A percentile compares a stretch with the other conserved stretches of the same genome.
Conservation (phyloP, 2,797 vertebrate genomes). For the Gadopsis bispinosus region DNA sequence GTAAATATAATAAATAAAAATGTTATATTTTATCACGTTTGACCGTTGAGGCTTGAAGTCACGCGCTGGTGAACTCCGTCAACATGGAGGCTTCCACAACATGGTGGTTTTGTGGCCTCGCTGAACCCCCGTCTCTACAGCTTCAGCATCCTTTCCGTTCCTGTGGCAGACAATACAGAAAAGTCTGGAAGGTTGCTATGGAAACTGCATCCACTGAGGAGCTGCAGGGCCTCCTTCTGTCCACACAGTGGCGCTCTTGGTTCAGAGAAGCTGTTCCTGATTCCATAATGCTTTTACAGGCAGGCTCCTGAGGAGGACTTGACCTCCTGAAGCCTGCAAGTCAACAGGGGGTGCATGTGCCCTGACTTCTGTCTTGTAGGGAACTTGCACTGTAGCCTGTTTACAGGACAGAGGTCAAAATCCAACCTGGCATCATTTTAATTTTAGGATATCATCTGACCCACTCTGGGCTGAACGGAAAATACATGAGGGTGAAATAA, state of each 20-base stretch:
- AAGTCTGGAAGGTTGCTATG: conserved; percentile 92
- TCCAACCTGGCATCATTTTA: neutral
- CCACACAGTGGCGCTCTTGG: conserved; percentile 79
- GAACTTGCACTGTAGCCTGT: neutral
- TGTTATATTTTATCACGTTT: neutral
- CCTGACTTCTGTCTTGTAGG: neutral
- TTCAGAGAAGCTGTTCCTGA: conserved; percentile 61
- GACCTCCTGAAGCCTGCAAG: neutral
- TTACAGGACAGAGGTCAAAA: neutral
- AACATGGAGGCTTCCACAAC: conserved; percentile 72
- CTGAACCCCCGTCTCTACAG: conserved; percentile 17
- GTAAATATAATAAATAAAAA: neutral
- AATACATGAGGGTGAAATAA: conserved; percentile 25
- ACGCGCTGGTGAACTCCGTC: conserved; percentile 41
- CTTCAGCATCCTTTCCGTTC: conserved; percentile 46
- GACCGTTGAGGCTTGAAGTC: neutral
- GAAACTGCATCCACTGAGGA: conserved; percentile 86
- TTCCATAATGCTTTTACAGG: conserved; percentile 3
- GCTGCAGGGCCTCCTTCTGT: conserved; percentile 48
- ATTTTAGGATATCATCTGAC: conserved; percentile 26
- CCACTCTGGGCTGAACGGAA: conserved; percentile 24
- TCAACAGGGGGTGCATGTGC: fast-evolving
- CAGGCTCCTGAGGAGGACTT: neutral
- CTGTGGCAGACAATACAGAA: conserved; percentile 77
- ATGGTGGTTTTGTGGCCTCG: conserved; percentile 54